Base-by-base conservation (phyloP, 2,797 vertebrate species). In the Peromyscus nudipes region DNA sequence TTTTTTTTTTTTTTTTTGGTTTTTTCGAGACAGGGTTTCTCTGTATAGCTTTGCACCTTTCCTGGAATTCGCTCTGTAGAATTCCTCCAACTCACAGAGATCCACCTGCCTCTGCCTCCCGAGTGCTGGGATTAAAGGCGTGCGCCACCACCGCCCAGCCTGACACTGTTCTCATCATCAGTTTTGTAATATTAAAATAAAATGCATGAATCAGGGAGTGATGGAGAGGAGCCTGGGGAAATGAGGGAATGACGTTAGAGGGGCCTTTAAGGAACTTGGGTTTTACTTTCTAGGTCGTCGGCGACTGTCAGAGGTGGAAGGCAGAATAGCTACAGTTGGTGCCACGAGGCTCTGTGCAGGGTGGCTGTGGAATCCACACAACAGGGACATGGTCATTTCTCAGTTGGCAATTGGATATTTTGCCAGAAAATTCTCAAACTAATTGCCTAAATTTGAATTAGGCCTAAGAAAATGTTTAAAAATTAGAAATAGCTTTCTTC, bases 381-480 rank as follows among this genome's bases (percentile, higher is more conserved):
- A 34, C 31, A 76, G 73, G 10, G 29, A 4, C 37, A 46, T 0
- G 9, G 5, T 55, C 4, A 21, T 79, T 49, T 92, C 43, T 92
- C 9, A 34, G 5, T 4, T 34, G 37, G 86, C 34, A 92, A 83
- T 86, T 52, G 69, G 49, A 91, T 81, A 80, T n/a, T 94, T 84
- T 62, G 25, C 12, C 11, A 86, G 3, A n/a, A 34, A 64, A 14
- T 60, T 96, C 43, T 49, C 71, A 83, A 80, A 89, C 83, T 14
- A 92, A 4, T 84, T 96, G 46, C 64, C 34, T 95, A 40, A 75
- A 79, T 49, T 83, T 91, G 75, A 37, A 64, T 52, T 76, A 80
- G 87, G 57, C 21, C 9, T 73, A 84, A 89, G n/a, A 55, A 43
- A 95, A 31, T 60, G 46, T 81, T 55, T 71, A 81, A 40, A 75